Evolutionary conservation across 2,113 vertebrate genomes (phyloP), one percentile per base, ranked within the genome.

Genomic region (Monarcha castaneiventris): DNA sequence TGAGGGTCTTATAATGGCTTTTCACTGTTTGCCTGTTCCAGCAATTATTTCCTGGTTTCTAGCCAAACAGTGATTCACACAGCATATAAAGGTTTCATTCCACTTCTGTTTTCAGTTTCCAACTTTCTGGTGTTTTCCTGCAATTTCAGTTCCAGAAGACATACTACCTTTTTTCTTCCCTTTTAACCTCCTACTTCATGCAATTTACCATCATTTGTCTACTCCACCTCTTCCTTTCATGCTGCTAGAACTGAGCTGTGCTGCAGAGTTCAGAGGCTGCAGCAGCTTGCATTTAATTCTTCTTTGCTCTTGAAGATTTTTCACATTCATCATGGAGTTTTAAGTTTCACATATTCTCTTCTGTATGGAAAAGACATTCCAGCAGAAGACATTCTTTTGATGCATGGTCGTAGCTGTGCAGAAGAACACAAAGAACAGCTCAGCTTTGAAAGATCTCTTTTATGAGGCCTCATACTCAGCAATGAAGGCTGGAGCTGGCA

Each of bases 1-100:
- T 10, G 91, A 96, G 87, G 93, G 87, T 97, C 94, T 62, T 74
- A 41, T 7, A 94, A 88, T 84, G 91, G 84, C 78, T 90, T 93
- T 93, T 85, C 89, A 33, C 93, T 64, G 27, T 87, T 93, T 64
- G 94, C 81, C 93, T 89, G 93, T 93, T 93, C 84, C 94, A 96
- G 84, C 79, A 93, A 94, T 96, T 94, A 88, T 97, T 95, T 95
- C 90, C 92, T 96, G 94, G 87, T 94, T 94, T 86, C 82, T 43
- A 41, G 92, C 94, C 93, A 96, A 91, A 35, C 67, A 44, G 43
- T 96, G 91, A 96, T 95, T 96, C 95, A 96, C 95, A 23, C 79
- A 59, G 85, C 35, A 13, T 11, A 67, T 48, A 96, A 96, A 93
- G 95, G 82, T 96, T 94, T 91, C 78, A 93, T 96, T 96, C 93